Conservation (phyloP, 2,113 vertebrate genomes). For the Cynopterus brachyotis region DNA sequence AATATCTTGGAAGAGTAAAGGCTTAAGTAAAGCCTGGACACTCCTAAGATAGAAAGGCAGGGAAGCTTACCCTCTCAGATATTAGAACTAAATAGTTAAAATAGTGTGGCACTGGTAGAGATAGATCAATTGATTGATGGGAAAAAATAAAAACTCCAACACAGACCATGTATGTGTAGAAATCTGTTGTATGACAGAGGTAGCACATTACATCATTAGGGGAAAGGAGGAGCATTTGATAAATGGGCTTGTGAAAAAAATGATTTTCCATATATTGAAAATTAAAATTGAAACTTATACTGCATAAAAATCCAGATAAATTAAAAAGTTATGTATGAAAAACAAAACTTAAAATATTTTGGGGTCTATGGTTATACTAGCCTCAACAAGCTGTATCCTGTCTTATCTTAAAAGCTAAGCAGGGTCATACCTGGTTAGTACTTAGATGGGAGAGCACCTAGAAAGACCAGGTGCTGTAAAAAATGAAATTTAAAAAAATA, state of each 20-base stretch:
- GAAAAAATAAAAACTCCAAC: not conserved
- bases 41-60: not conserved
- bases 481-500: too few relatives aligned
- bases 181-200: not conserved
- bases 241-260: not conserved
- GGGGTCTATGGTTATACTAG: too few relatives aligned
- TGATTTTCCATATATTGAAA: not conserved
- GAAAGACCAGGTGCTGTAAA: too few relatives aligned
- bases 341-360: conserved; percentile 27
- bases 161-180: not conserved
- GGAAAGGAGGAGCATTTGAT: not conserved
- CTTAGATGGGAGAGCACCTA: too few relatives aligned
- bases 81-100: not conserved
- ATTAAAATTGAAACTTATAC: not conserved
- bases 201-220: not conserved
- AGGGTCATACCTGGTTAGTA: too few relatives aligned
- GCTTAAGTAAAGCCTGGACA: not conserved
- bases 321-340: not conserved
- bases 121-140: not conserved
- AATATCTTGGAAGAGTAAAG: not conserved
- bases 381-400: too few relatives aligned
- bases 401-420: too few relatives aligned
- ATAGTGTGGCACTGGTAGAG: not conserved
- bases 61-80: not conserved
- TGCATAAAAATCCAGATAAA: not conserved